Percentiles rank a stretch among this genome's conserved stretches.
Evolutionary conservation across 2,888 invertebrate genomes (phyloP).

Genomic region (Chymomyza amoena): DNA sequence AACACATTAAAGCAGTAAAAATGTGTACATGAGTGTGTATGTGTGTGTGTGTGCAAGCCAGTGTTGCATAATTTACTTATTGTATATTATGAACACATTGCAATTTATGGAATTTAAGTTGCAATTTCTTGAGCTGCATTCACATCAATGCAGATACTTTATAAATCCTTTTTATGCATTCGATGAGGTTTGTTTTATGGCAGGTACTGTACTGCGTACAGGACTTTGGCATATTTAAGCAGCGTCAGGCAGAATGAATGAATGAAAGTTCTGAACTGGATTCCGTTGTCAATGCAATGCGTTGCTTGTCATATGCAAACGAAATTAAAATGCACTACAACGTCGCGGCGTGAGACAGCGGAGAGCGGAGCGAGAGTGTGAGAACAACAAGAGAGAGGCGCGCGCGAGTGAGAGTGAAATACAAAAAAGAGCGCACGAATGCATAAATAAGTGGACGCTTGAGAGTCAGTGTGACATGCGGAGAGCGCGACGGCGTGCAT

Average conservation of each 20-base stretch:
- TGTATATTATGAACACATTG: not conserved
- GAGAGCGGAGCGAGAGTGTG: conserved; percentile 14
- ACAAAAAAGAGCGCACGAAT: conserved; percentile 68
- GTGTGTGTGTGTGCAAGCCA: not conserved
- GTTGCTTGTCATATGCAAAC: conserved; percentile 70
- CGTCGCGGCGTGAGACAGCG: conserved; percentile 15
- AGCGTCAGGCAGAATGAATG: conserved; percentile 64
- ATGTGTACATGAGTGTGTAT: not conserved
- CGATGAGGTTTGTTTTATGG: conserved; percentile 58
- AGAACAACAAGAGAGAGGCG: not conserved
- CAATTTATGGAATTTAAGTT: conserved; percentile 9
- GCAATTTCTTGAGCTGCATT: conserved; percentile 22
- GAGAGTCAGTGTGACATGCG: conserved; percentile 5
- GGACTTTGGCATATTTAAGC: conserved; percentile 60
- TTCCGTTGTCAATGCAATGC: conserved; percentile 42
- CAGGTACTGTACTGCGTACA: conserved; percentile 6
- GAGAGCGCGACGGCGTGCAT: conserved; percentile 24
- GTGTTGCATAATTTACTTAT: not conserved
- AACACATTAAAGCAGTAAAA: not conserved
- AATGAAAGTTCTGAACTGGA: conserved; percentile 55
- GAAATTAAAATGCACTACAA: conserved; percentile 72
- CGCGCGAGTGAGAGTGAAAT: conserved; percentile 22
- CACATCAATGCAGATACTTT: conserved; percentile 30
- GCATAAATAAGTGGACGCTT: conserved; percentile 63
- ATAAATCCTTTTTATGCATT: conserved; percentile 64